Conservation (phyloP, 1,140 invertebrate species). For the Eumaeus atala region DNA sequence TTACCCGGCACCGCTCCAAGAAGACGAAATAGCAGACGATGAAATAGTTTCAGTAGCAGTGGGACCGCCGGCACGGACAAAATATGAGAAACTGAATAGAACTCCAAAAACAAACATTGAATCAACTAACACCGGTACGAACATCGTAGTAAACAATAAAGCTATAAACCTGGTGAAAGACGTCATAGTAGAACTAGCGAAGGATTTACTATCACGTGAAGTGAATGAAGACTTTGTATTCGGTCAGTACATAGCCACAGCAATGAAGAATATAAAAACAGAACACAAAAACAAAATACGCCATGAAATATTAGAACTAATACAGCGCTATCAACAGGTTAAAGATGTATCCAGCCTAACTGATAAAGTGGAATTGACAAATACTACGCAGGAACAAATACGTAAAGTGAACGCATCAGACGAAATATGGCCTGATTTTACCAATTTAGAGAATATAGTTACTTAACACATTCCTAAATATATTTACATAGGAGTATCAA, state of each 20-base stretch:
- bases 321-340: slow-evolving; percentile 51
- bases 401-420: slow-evolving; percentile 31
- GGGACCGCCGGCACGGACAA: slow-evolving; percentile 48
- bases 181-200: slow-evolving; percentile 42
- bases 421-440: slow-evolving; percentile 55
- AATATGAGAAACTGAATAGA: slow-evolving; percentile 37
- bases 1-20: slow-evolving; percentile 47
- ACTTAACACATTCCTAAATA: slow-evolving; percentile 2
- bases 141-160: slow-evolving; percentile 16
- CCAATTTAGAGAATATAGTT: slow-evolving; percentile 53
- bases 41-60: slow-evolving; percentile 60
- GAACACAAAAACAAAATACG: slow-evolving; percentile 47
- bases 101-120: slow-evolving; percentile 29
- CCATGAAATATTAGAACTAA: slow-evolving; percentile 53
- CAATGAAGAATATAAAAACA: slow-evolving; percentile 51
- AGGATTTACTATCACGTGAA: slow-evolving; percentile 48
- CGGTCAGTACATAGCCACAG: slow-evolving; percentile 53
- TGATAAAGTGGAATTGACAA: background rate
- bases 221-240: slow-evolving; percentile 63
- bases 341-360: slow-evolving; percentile 14
- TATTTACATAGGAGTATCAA: background rate
- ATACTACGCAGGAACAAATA: background rate
- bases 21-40: slow-evolving; percentile 61
- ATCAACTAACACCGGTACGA: slow-evolving; percentile 18
- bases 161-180: slow-evolving; percentile 41